Conservation (phyloP, 1,140 invertebrate species). For the Polypedilum vanderplanki region DNA sequence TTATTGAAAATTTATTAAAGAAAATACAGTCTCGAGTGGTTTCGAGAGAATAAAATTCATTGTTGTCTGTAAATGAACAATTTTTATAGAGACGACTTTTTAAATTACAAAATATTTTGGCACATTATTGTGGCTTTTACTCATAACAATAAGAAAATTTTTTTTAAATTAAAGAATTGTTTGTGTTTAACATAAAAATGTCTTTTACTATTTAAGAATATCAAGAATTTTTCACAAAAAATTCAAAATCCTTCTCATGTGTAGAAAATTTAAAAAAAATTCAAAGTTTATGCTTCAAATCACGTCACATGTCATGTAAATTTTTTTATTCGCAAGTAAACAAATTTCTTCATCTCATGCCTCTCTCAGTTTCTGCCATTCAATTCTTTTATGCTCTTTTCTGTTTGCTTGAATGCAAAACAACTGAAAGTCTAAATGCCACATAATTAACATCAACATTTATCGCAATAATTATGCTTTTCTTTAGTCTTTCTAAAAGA, state of each 20-base stretch:
- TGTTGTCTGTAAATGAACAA: no score
- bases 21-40: no score
- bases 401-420: no score
- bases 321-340: background rate
- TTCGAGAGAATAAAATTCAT: background rate
- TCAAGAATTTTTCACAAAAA: no score
- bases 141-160: no score
- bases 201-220: no score
- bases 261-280: slow-evolving; percentile 5
- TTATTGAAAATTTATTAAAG: background rate
- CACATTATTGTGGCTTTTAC: no score
- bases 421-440: background rate
- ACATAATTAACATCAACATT: slow-evolving; percentile 26
- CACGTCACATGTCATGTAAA: background rate
- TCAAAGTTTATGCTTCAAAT: slow-evolving; percentile 15
- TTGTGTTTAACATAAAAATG: no score
- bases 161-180: no score
- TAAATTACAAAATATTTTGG: no score
- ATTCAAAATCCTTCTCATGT: background rate
- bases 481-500: background rate
- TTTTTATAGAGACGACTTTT: no score
- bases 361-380: background rate
- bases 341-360: background rate
- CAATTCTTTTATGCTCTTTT: background rate
- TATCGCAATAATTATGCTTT: slow-evolving; percentile 4